Conservation (phyloP, 2,797 vertebrate genomes). For the Smutsia temminckii region DNA sequence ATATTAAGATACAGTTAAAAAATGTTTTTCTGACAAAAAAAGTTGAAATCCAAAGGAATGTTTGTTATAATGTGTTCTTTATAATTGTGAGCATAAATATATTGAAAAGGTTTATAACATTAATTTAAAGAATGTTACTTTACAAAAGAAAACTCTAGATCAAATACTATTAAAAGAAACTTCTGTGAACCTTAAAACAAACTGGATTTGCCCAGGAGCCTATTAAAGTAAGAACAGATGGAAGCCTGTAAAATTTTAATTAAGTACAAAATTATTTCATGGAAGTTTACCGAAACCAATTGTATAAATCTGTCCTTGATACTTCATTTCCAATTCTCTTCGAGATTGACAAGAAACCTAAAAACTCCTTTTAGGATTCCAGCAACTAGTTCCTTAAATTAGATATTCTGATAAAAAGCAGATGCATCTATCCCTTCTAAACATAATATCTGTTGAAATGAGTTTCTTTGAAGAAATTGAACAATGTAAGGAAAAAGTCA, state of each 20-base stretch:
- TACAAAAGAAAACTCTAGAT: not conserved
- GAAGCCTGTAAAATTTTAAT: constrained; percentile 38
- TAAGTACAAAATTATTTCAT: constrained; percentile 25
- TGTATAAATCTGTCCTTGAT: not conserved
- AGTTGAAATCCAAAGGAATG: not conserved
- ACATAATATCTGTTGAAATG: not conserved
- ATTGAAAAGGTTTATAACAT: not conserved
- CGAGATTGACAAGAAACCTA: not conserved
- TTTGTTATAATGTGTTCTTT: not conserved
- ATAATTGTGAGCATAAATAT: not conserved
- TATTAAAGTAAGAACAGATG: constrained; percentile 27
- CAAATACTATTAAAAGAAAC: not conserved
- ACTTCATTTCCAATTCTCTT: constrained; percentile 37
- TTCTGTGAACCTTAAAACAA: not conserved
- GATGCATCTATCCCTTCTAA: not conserved
- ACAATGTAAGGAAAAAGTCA: not conserved
- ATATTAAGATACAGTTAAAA: not conserved
- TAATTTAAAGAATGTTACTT: not conserved
- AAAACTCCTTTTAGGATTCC: not conserved
- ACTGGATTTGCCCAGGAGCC: not conserved
- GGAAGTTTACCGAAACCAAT: not conserved
- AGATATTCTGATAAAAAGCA: constrained; percentile 18
- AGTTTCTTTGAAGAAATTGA: not conserved
- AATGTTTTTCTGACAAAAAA: not conserved
- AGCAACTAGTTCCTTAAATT: not conserved